These are phyloP conservation scores for Strigamia maritima DNA, from an alignment of 2,888 invertebrate species.

Conservation along the genomic window DNA sequence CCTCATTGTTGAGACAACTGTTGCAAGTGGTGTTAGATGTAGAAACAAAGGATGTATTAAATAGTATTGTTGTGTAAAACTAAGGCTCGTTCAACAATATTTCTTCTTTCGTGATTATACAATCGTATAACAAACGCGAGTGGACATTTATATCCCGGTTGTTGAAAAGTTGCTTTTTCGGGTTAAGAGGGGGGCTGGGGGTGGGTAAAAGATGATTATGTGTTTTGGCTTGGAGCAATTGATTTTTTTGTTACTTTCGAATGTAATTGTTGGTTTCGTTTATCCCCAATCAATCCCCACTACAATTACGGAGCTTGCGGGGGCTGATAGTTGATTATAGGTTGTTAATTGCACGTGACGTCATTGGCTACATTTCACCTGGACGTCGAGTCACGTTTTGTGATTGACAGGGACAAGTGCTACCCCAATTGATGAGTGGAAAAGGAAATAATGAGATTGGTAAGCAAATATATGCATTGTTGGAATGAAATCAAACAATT, in stretches of 20 bases:
- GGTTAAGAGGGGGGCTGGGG: neutral
- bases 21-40: too few species aligned
- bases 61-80: too few species aligned
- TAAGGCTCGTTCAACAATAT: too few species aligned
- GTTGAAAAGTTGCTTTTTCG: neutral
- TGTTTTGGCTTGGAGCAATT: neutral
- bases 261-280: neutral
- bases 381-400: neutral
- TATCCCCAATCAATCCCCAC: constrained; percentile 24
- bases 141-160: too few species aligned
- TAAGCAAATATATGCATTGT: neutral
- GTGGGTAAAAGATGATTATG: neutral
- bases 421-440: neutral
- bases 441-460: neutral
- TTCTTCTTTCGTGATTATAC: too few species aligned
- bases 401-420: constrained; percentile 11
- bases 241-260: neutral
- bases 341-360: constrained; percentile 25
- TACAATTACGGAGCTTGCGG: constrained; percentile 9
- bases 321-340: constrained; percentile 20
- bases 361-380: neutral
- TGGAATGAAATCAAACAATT: neutral
- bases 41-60: too few species aligned
- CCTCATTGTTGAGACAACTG: too few species aligned
- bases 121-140: too few species aligned